Percentiles rank a stretch among this genome's conserved stretches.
Evolutionary conservation across 2,113 vertebrate genomes (phyloP).

Genomic region (Anoura caudifer): DNA sequence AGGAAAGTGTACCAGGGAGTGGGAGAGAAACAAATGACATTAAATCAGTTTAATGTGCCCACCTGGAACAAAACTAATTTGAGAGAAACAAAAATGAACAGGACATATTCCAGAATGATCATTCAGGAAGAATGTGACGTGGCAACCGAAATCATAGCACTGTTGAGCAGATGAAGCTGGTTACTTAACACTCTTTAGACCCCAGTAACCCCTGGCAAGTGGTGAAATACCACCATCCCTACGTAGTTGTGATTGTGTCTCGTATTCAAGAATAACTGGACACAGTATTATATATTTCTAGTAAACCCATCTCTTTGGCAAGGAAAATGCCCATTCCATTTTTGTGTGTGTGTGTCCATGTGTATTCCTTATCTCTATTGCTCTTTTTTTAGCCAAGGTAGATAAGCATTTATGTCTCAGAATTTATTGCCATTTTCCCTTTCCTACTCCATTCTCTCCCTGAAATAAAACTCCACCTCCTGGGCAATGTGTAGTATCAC

Average conservation of each 20-base stretch:
- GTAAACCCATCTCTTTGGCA: neutral
- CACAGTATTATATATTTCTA: neutral
- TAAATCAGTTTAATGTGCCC: neutral
- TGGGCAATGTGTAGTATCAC: neutral
- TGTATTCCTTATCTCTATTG: neutral
- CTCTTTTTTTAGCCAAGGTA: neutral
- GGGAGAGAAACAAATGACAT: neutral
- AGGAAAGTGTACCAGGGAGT: neutral
- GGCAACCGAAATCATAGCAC: neutral
- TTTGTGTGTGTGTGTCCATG: neutral
- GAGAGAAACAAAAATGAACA: constrained; percentile 34
- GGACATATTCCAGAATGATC: constrained; percentile 18
- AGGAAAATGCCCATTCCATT: neutral
- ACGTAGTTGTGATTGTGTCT: neutral
- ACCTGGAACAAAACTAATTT: neutral
- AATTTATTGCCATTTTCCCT: neutral
- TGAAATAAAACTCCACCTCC: neutral
- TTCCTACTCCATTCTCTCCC: neutral
- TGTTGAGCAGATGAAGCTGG: neutral
- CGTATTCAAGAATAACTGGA: constrained; percentile 16
- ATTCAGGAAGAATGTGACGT: neutral
- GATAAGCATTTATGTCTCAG: neutral
- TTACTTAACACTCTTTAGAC: neutral
- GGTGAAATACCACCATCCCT: neutral
- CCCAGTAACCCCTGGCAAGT: neutral